Base-by-base conservation (phyloP, 2,888 invertebrate genomes). In the Ctenicera cuprea region DNA sequence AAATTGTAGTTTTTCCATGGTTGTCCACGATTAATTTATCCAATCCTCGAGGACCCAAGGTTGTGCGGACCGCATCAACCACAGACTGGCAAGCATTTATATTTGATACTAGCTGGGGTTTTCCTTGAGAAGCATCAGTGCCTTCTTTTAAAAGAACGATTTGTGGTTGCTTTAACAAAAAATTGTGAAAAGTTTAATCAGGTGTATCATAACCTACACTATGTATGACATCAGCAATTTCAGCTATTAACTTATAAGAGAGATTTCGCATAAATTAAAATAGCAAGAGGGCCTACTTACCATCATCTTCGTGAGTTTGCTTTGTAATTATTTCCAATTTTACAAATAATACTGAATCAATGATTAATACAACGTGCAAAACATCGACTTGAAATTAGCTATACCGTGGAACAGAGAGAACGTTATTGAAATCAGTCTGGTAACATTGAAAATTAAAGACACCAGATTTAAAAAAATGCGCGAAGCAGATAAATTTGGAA, bases 41-140 rank as follows among this genome's bases (percentile, higher is more conserved):
- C 98, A 99, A 97, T 77, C 99, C 99, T 30, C 99, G 92, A 5
- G 99, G 99, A 52, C 99, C 99, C 48, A 99, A 90, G 0, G 99
- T 99, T 0, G 99, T 99, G 72, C 98, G 92, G 76, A 98, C 97
- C 43, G 98, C 95, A 89, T 99, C 99, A 0, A 97, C 97, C 37
- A 99, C 94, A 8, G 93, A 90, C 87, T 97, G 96, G 86, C 98
- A 99, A 20, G 98, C 98, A 91, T 96, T 98, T 87, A 99, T 98
- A 87, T 99, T 99, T 67, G 97, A 97, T 80, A 98, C 92, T 73
- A 99, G 90, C 87, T 99, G 99, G 0, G 96, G 94, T 85, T 96
- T 97, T 76, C 99, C 99, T 88, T 99, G 99, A 0, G 94, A 93
- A 83, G 94, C 92, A 87, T 99, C 99, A 3, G 99, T 99, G 76